These are phyloP conservation scores for Limnephilus rhombicus DNA, from an alignment of 2,888 invertebrate species.

Conservation along the genomic window DNA sequence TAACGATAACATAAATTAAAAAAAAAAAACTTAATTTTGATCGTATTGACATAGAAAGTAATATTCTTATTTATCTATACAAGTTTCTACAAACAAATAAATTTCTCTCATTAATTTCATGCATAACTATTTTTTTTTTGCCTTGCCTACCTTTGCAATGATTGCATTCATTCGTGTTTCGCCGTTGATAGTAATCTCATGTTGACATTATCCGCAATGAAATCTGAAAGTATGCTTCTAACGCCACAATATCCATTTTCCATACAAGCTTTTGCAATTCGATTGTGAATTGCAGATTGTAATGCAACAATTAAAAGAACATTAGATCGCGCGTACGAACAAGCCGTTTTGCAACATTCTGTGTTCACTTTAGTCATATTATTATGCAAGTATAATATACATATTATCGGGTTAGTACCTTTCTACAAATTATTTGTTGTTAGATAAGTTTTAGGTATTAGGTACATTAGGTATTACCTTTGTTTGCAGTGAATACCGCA, in stretches of 20 bases:
- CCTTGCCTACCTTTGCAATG: not conserved
- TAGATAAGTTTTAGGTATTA: too few species aligned
- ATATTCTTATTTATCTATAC: too few species aligned
- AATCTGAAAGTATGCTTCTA: not conserved
- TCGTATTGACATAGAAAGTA: too few species aligned
- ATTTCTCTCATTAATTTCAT: not conserved
- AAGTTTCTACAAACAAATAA: not conserved
- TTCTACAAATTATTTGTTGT: not conserved
- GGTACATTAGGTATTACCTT: not conserved
- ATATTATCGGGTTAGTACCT: not conserved
- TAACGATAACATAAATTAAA: too few species aligned
- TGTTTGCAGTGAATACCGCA: too few species aligned
- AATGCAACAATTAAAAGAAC: constrained; percentile 20
- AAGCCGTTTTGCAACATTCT: not conserved
- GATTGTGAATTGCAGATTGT: constrained; percentile 7
- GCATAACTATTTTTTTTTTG: not conserved
- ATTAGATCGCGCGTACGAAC: not conserved
- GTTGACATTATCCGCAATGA: constrained; percentile 13
- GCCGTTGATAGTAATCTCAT: not conserved
- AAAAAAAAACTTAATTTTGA: too few species aligned
- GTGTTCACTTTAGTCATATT: not conserved
- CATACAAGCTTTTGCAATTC: constrained; percentile 19
- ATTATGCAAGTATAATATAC: not conserved
- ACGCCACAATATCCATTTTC: constrained; percentile 12
- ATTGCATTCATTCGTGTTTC: not conserved